phyloP scores from a whole-genome alignment of 2,888 invertebrate genomes.

The Seira sanloemensis region DNA sequence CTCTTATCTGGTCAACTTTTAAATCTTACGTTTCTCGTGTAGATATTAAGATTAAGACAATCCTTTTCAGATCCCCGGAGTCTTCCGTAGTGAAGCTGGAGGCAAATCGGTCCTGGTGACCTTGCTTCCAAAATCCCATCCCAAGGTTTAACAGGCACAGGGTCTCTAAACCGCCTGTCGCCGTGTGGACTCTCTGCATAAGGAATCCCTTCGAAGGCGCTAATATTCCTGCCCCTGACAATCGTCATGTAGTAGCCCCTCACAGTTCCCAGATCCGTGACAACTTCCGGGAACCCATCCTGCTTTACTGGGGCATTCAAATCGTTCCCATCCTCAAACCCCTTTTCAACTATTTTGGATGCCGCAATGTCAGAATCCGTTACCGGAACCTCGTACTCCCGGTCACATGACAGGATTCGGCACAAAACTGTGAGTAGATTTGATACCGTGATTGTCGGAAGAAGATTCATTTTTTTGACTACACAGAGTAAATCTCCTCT shows the following conservation, averaged over 20 bases:
- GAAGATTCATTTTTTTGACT: no score
- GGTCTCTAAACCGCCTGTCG: neutral
- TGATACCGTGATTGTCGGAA: no score
- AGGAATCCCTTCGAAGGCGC: conserved; percentile 28
- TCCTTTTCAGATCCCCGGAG: conserved; percentile 20
- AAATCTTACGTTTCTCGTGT: neutral
- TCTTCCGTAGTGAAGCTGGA: neutral
- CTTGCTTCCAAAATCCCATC: conserved; percentile 18
- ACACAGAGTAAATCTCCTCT: no score
- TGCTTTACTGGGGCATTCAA: no score
- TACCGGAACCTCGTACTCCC: no score
- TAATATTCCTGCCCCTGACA: conserved; percentile 3
- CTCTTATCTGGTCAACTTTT: neutral
- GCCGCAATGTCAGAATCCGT: no score
- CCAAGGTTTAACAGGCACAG: conserved; percentile 26
- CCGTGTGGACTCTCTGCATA: conserved; percentile 13
- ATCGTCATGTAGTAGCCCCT: conserved; percentile 3
- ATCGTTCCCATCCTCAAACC: no score
- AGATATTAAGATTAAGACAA: conserved; percentile 39
- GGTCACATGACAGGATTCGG: no score
- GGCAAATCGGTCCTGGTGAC: conserved; percentile 21
- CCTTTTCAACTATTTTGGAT: no score
- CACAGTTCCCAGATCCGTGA: conserved; percentile 19
- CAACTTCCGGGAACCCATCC: no score
- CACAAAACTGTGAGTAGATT: no score